Conservation (phyloP, 2,113 vertebrate genomes). For the Proteles cristata region DNA sequence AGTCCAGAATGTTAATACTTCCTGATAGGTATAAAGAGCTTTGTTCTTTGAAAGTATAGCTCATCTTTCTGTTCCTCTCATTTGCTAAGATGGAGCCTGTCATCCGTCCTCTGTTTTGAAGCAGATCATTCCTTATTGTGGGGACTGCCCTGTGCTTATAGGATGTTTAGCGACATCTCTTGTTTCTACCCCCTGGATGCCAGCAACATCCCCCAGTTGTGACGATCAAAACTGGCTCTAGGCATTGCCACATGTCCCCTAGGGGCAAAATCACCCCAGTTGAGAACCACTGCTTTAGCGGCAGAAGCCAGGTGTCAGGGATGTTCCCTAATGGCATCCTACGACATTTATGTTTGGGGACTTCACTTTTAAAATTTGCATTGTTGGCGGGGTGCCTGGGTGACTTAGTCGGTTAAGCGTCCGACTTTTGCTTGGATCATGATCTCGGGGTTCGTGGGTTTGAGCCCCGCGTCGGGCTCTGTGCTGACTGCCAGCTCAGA, state of each 20-base stretch:
- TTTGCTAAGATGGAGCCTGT: neutral
- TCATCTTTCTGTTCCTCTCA: neutral
- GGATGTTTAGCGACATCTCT: neutral
- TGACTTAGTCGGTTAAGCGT: too few relatives aligned
- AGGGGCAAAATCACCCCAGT: neutral
- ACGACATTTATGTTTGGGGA: slow-evolving; percentile 10
- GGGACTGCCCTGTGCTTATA: neutral
- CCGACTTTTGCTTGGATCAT: too few relatives aligned
- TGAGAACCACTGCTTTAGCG: slow-evolving; percentile 3
- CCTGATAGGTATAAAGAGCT: neutral
- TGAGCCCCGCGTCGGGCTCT: too few relatives aligned
- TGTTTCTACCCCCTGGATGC: neutral
- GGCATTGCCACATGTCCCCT: neutral
- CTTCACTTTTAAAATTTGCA: slow-evolving; percentile 62
- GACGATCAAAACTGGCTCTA: neutral
- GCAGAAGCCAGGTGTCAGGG: neutral
- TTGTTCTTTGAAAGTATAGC: neutral
- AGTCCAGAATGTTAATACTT: neutral
- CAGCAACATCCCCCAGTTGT: neutral
- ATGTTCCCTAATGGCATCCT: neutral
- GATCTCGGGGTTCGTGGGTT: too few relatives aligned
- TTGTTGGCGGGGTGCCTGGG: neutral
- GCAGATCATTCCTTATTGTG: neutral
- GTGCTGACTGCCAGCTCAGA: too few relatives aligned
- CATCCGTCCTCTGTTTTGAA: neutral